phyloP scores from a whole-genome alignment of 2,888 invertebrate species.

The Drosophila buzzatii region DNA sequence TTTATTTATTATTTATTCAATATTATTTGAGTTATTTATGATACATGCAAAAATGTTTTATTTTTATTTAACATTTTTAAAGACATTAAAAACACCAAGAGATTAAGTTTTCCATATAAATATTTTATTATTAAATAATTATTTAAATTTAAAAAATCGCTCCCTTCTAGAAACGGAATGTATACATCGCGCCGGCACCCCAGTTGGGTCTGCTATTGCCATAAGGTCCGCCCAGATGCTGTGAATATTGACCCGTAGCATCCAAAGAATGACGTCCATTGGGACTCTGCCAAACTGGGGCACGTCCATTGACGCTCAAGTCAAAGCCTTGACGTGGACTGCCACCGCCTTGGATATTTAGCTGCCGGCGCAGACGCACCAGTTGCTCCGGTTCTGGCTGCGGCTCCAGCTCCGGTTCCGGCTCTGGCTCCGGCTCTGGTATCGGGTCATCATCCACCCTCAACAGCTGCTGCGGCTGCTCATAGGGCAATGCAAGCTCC shows the following conservation, averaged over 20 bases:
- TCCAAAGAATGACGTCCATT: constrained; percentile 77
- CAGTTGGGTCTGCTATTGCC: constrained; percentile 77
- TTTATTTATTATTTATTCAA: too few relatives aligned
- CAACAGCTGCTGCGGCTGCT: neutral
- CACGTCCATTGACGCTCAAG: constrained; percentile 63
- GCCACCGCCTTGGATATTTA: constrained; percentile 57
- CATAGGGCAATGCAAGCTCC: neutral
- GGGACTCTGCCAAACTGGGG: constrained; percentile 78
- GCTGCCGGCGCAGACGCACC: constrained; percentile 57
- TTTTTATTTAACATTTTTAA: too few relatives aligned
- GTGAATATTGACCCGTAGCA: constrained; percentile 74
- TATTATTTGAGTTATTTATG: too few relatives aligned
- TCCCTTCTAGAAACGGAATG: constrained; percentile 51
- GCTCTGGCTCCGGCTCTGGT: too few relatives aligned
- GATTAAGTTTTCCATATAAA: too few relatives aligned
- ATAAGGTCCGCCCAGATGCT: constrained; percentile 83
- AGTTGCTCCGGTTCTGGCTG: neutral
- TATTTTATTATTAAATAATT: neutral
- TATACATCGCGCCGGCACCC: constrained; percentile 60
- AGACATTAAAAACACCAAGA: too few relatives aligned
- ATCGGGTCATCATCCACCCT: too few relatives aligned
- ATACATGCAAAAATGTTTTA: too few relatives aligned
- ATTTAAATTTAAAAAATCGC: neutral
- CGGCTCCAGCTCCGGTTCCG: neutral
- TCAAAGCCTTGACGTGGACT: constrained; percentile 75